Conservation (phyloP, 2,797 vertebrate species). For the Sebastes minor region DNA sequence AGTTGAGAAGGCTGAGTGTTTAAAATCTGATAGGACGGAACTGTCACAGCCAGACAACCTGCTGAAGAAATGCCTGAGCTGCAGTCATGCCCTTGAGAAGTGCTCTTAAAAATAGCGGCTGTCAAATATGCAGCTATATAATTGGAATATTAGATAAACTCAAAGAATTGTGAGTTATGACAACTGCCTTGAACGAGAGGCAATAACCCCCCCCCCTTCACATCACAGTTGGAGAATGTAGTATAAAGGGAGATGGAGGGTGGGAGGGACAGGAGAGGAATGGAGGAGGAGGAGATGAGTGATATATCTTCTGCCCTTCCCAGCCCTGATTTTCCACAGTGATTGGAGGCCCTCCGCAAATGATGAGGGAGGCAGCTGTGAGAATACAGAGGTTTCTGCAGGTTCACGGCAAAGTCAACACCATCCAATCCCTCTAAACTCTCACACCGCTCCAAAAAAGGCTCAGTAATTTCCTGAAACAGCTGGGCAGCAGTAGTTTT, state of each 20-base stretch:
- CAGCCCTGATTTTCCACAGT: conserved; percentile 60
- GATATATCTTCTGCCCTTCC: conserved; percentile 64
- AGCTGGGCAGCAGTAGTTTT: background rate
- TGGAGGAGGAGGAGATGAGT: conserved; percentile 16
- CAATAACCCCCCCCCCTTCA: conserved; percentile 44
- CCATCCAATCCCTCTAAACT: conserved; percentile 66
- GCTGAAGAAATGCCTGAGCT: conserved; percentile 17
- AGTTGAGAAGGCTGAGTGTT: conserved; percentile 3
- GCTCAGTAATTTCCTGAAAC: background rate
- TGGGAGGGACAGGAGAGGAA: background rate
- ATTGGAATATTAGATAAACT: conserved; percentile 74
- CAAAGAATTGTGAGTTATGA: conserved; percentile 73
- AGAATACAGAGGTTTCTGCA: conserved; percentile 61
- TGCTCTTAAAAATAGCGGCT: conserved; percentile 47
- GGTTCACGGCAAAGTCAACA: conserved; percentile 79
- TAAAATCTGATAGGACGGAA: conserved; percentile 31
- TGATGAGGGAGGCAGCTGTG: conserved; percentile 73
- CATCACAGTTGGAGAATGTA: conserved; percentile 31
- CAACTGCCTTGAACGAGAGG: conserved; percentile 62
- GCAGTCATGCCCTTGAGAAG: conserved; percentile 57
- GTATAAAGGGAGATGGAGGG: conserved; percentile 24
- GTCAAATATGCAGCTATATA: conserved; percentile 66
- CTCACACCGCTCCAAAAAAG: conserved; percentile 43
- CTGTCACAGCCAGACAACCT: conserved; percentile 11
- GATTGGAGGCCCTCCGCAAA: conserved; percentile 61